Percentiles rank a stretch among this genome's conserved stretches.
These are phyloP conservation scores for Antheraea yamamai DNA, from an alignment of 2,888 invertebrate genomes.

Conservation along the genomic window DNA sequence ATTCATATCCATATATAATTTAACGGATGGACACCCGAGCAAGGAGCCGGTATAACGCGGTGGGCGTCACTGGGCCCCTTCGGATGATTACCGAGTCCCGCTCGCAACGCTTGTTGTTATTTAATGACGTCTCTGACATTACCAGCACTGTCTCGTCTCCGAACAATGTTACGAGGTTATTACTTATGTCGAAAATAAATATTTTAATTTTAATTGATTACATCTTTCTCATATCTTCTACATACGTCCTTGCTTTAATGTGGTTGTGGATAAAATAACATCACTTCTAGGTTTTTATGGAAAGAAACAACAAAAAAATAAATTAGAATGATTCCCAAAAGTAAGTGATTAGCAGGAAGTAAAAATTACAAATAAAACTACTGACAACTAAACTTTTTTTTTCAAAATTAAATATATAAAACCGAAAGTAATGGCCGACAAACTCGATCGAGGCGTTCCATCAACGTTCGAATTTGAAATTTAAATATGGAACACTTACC, in stretches of 20 bases:
- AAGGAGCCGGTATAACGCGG: slow-evolving; percentile 66
- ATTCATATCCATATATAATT: background rate
- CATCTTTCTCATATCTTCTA: background rate
- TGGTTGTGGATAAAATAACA: background rate
- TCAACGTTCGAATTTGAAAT: slow-evolving; percentile 45
- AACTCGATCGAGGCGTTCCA: slow-evolving; percentile 18
- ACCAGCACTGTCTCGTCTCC: slow-evolving; percentile 47
- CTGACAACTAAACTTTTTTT: background rate
- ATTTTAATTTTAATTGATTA: slow-evolving; percentile 1
- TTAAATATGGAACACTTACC: slow-evolving; percentile 71
- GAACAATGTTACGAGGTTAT: slow-evolving; percentile 16
- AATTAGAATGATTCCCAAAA: background rate
- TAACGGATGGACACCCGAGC: slow-evolving; percentile 39
- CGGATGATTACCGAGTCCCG: slow-evolving; percentile 60
- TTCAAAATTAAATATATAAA: background rate
- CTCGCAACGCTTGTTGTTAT: slow-evolving; percentile 59
- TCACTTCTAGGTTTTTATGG: background rate
- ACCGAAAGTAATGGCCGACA: slow-evolving; percentile 8
- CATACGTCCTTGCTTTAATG: background rate
- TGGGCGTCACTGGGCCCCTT: slow-evolving; percentile 68
- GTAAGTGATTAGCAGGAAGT: background rate
- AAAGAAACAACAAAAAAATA: background rate
- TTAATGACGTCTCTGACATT: slow-evolving; percentile 58
- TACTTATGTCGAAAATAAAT: slow-evolving; percentile 9
- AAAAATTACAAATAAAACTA: background rate